These are phyloP conservation scores for Lampris incognitus DNA, from an alignment of 2,113 vertebrate species.

Conservation along the genomic window DNA sequence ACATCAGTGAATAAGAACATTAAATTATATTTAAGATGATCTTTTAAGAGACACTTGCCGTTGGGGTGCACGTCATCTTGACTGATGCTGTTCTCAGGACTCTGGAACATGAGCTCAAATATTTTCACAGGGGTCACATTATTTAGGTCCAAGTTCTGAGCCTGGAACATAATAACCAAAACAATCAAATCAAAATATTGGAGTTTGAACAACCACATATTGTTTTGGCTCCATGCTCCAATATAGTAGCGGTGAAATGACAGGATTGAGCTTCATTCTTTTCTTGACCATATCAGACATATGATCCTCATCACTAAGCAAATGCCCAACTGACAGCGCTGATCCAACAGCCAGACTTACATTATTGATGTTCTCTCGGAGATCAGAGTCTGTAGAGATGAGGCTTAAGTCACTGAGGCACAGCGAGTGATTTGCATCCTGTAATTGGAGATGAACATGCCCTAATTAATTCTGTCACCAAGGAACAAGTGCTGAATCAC, in stretches of 20 bases:
- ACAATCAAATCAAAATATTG: neutral
- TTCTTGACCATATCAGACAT: neutral
- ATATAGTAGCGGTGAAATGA: neutral
- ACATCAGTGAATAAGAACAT: constrained; percentile 18
- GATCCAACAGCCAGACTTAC: constrained; percentile 81
- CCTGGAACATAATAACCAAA: constrained; percentile 67
- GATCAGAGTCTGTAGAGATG: constrained; percentile 94
- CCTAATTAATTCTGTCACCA: constrained; percentile 19
- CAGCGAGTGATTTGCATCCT: constrained; percentile 97
- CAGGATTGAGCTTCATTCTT: neutral
- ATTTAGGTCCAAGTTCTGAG: constrained; percentile 90
- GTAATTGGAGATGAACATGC: constrained; percentile 52
- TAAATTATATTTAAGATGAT: neutral
- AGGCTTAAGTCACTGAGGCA: constrained; percentile 97
- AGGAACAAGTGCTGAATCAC: constrained; percentile 15
- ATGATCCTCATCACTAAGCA: neutral
- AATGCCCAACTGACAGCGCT: neutral
- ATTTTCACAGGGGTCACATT: constrained; percentile 92
- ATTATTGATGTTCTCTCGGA: constrained; percentile 89
- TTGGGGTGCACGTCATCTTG: constrained; percentile 87
- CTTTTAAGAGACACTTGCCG: constrained; percentile 76
- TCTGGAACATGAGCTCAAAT: constrained; percentile 98
- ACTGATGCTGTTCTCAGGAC: constrained; percentile 88
- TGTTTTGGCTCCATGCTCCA: neutral
- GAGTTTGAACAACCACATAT: neutral